Percentiles rank a stretch among this genome's conserved stretches.
These are phyloP conservation scores for Zoroaster sp. DNA, from an alignment of 53 echinoderm and acorn worm genomes.

Conservation along the genomic window DNA sequence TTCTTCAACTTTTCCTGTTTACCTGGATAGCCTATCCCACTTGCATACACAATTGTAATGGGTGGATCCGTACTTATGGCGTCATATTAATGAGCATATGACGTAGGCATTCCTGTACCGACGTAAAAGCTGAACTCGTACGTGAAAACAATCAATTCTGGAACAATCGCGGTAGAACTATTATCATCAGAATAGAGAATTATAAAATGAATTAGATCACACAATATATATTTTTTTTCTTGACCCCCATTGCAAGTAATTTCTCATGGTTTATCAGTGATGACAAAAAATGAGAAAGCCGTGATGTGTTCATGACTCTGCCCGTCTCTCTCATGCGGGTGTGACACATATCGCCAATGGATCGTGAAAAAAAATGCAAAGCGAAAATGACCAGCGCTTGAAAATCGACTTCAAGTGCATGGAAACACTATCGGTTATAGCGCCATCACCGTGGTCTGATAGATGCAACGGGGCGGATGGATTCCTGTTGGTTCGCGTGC, in stretches of 20 bases:
- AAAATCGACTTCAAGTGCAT: neutral
- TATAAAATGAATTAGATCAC: neutral
- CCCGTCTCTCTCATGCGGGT: neutral
- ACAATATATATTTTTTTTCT: neutral
- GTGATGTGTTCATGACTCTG: constrained; percentile 40
- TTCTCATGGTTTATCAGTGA: constrained; percentile 51
- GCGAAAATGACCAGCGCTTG: neutral
- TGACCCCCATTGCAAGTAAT: neutral
- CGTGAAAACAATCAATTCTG: neutral
- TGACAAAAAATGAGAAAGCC: constrained; percentile 46
- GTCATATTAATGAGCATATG: neutral
- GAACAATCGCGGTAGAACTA: neutral
- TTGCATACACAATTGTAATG: neutral
- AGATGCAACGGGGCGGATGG: neutral
- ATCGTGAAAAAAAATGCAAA: constrained; percentile 1
- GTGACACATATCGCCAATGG: constrained; percentile 27
- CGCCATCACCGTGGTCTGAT: too few relatives aligned
- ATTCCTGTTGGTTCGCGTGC: constrained; percentile 7
- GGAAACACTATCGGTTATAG: neutral
- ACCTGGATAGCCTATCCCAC: too few relatives aligned
- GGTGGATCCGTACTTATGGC: neutral
- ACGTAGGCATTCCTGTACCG: neutral
- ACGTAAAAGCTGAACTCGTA: neutral
- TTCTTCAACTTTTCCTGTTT: neutral
- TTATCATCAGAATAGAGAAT: neutral